Percentiles rank a stretch among this genome's conserved stretches.
These are phyloP conservation scores for Nemurella pictetii DNA, from an alignment of 2,888 invertebrate species.

Conservation along the genomic window DNA sequence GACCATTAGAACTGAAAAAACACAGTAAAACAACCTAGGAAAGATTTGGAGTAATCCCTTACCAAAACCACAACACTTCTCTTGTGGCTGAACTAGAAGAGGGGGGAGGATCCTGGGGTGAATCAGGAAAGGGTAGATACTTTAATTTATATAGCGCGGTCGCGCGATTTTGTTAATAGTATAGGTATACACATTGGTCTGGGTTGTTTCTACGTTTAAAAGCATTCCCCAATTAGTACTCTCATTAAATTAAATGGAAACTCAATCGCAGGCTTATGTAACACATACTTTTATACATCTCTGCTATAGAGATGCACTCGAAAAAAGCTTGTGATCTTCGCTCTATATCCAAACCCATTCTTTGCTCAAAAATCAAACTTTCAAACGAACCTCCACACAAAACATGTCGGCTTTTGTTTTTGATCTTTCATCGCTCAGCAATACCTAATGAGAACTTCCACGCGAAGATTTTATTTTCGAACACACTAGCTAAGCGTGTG, in stretches of 20 bases:
- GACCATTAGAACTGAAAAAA: background rate
- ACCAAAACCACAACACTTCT: background rate
- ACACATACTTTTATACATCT: too few relatives aligned
- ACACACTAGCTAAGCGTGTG: background rate
- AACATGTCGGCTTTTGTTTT: background rate
- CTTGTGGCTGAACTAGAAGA: background rate
- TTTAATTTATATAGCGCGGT: background rate
- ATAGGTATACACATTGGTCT: background rate
- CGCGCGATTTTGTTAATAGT: background rate
- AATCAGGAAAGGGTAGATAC: background rate
- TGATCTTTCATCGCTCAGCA: background rate
- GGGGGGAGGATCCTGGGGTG: background rate
- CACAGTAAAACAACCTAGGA: constrained; percentile 4
- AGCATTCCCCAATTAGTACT: background rate
- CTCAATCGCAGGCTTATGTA: background rate
- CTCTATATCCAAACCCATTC: background rate
- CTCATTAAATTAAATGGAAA: background rate
- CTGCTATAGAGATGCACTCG: background rate
- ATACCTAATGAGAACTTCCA: background rate
- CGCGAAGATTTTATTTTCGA: background rate
- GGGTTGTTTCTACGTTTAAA: background rate
- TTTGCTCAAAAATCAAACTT: background rate
- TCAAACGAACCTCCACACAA: background rate
- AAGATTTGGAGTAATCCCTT: constrained; percentile 18
- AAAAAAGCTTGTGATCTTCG: background rate